Evolutionary conservation across 2,888 invertebrate genomes (phyloP), one percentile per base, ranked within the genome.

Genomic region (Creontiades dilutus): DNA sequence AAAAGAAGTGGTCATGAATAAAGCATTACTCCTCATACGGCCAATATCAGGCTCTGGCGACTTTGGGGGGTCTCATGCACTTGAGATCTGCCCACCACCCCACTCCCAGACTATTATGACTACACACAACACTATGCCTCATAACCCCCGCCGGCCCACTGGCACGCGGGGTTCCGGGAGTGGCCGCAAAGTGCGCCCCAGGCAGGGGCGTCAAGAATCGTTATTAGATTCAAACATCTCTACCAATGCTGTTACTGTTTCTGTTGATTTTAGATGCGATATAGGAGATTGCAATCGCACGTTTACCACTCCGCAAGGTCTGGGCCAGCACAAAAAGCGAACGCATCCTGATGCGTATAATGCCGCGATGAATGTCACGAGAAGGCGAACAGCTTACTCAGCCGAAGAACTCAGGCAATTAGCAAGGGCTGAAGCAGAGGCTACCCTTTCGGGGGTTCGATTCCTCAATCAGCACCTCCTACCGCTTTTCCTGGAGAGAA

Each of bases 41-140:
- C 57, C 16, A 57, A 57, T 16, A 57, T 12, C 57, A 57, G 57
- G 57, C 57, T 57, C 57, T 57, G 57, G 57, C 16, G 57, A 57
- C 11, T n/a, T 57, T n/a, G 57, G 57, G 57, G 11, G 57, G 57
- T 9, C 13, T 57, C 57, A 57, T 9, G 16, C 11, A 57, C 16
- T 57, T 9, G 57, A 16, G 57, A 57, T n/a, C 57, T 57, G 57
- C 57, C 16, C 57, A 48, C 11, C 11, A 57, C 11, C 11, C 11
- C 57, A 16, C 57, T 57, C 12, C 57, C 57, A 57, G 16, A 57
- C 11, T 16, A n/a, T 57, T 16, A 13, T 57, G 57, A 57, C 11
- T 13, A 16, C 4, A 57, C 11, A 57, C 57, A 13, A 13, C 4
- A 57, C 11, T 57, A 12, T 16, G 57, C 11, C 57, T 4, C 57